Conservation (phyloP, 2,888 invertebrate genomes). For the Drosophila maculinotata region DNA sequence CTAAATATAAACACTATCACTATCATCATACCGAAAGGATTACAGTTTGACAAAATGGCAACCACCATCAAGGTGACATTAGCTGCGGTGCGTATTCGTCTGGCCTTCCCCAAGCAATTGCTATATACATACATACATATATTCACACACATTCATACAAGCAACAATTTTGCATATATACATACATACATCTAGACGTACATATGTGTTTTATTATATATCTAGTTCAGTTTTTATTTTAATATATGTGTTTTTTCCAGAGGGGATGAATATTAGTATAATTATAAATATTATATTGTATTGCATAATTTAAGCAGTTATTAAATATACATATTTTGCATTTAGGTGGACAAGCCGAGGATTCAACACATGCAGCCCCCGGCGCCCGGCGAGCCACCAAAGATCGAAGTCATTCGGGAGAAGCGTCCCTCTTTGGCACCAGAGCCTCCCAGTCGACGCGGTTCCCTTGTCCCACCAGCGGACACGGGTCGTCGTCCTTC, state of each 20-base stretch:
- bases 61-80: constrained; percentile 53
- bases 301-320: no score
- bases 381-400: constrained; percentile 88
- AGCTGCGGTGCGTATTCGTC: constrained; percentile 42
- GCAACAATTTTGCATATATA: no score
- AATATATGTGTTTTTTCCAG: no score
- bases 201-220: no score
- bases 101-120: not conserved
- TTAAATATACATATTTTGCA: constrained; percentile 8
- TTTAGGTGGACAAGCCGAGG: constrained; percentile 85
- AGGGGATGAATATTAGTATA: no score
- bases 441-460: constrained; percentile 89
- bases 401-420: constrained; percentile 94
- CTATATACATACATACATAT: not conserved
- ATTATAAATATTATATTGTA: no score
- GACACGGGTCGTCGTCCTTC: constrained; percentile 95
- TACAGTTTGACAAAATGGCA: constrained; percentile 43
- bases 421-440: constrained; percentile 93
- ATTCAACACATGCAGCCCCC: constrained; percentile 90
- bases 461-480: constrained; percentile 93
- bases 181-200: not conserved
- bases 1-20: not conserved
- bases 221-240: no score
- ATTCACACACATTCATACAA: not conserved
- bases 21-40: not conserved